phyloP scores from a whole-genome alignment of 2,113 vertebrate genomes.

The Aptenodytes patagonicus region DNA sequence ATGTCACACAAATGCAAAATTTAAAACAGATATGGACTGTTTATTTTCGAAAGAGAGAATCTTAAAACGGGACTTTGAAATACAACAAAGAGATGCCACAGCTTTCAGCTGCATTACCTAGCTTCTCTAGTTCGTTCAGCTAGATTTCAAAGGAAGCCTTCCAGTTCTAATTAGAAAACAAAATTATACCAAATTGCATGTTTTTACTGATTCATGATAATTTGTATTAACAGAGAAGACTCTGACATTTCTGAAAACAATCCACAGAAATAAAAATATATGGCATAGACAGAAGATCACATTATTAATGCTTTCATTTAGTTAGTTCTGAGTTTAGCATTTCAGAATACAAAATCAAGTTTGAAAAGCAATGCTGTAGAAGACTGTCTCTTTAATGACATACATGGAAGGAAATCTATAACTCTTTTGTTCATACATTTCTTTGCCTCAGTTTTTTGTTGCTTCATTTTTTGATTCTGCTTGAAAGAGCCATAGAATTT shows the following conservation, averaged over 20 bases:
- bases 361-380: background rate
- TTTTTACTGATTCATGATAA: background rate
- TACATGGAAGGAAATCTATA: background rate
- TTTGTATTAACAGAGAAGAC: background rate
- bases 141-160: background rate
- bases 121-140: background rate
- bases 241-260: background rate
- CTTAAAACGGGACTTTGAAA: background rate
- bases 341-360: background rate
- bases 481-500: background rate
- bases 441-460: background rate
- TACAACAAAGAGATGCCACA: background rate
- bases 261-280: slow-evolving; percentile 5
- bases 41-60: background rate
- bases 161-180: background rate
- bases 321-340: background rate
- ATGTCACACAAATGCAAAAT: background rate
- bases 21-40: background rate
- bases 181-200: background rate
- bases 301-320: slow-evolving; percentile 13
- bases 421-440: background rate
- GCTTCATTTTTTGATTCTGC: background rate
- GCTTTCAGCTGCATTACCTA: background rate
- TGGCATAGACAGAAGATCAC: background rate
- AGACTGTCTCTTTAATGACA: background rate